A percentile compares a stretch with the other conserved stretches of the same genome.
phyloP scores from a whole-genome alignment of 2,113 vertebrate genomes.

The Zonotrichia leucophrys region DNA sequence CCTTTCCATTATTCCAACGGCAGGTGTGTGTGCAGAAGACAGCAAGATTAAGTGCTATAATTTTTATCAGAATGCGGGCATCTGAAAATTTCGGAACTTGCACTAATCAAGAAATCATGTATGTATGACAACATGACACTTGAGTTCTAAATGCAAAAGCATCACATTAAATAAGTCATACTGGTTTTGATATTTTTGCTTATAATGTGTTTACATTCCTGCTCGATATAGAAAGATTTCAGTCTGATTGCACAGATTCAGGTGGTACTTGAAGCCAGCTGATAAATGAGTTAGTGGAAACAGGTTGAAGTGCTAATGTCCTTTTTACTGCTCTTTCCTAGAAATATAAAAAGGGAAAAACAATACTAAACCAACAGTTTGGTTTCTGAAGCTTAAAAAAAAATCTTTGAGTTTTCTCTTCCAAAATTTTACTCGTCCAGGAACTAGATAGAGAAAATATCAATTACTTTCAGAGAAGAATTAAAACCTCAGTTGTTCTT shows the following conservation, averaged over 20 bases:
- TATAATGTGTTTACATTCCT: not conserved
- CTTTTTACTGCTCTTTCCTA: not conserved
- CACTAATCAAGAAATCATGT: not conserved
- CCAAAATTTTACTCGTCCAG: not conserved
- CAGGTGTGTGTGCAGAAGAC: not conserved
- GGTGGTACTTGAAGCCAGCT: not conserved
- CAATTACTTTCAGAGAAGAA: not conserved
- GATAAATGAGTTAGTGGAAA: not conserved
- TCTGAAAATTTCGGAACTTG: not conserved
- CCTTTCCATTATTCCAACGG: not conserved
- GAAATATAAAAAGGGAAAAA: not conserved
- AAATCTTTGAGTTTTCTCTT: not conserved
- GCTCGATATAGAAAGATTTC: not conserved
- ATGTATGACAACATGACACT: no score
- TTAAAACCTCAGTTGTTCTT: not conserved
- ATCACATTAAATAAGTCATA: not conserved
- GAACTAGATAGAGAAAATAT: not conserved
- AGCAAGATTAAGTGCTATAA: not conserved
- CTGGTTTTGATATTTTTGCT: not conserved
- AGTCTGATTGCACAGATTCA: not conserved
- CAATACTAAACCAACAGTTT: not conserved
- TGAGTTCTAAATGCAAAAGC: not conserved
- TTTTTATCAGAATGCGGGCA: not conserved
- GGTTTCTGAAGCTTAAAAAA: not conserved
- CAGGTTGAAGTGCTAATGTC: not conserved